Percentiles rank a stretch among this genome's conserved stretches.
These are phyloP conservation scores for Chauna torquata DNA, from an alignment of 2,113 vertebrate genomes.

Conservation along the genomic window DNA sequence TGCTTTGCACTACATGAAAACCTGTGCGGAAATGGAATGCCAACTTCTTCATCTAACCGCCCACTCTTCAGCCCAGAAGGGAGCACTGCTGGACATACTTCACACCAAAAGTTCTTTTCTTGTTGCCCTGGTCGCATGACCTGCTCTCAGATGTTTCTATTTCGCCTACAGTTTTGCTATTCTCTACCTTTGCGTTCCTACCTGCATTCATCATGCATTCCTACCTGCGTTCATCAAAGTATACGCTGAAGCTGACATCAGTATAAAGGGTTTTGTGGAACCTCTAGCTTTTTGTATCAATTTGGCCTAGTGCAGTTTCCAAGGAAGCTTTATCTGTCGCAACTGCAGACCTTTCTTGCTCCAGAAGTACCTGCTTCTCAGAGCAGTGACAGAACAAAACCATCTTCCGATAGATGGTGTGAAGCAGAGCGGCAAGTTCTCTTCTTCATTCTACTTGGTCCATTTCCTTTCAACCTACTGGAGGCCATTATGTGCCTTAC, in stretches of 20 bases:
- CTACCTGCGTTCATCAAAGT: background rate
- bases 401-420: background rate
- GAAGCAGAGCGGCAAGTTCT: background rate
- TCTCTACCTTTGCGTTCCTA: background rate
- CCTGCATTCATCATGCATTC: background rate
- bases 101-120: fast-evolving
- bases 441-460: background rate
- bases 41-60: too few species aligned
- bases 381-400: background rate
- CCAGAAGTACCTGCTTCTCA: background rate
- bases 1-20: background rate
- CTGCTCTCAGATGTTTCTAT: background rate
- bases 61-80: background rate
- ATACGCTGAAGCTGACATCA: background rate
- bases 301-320: background rate
- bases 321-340: background rate
- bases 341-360: background rate
- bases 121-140: fast-evolving
- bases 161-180: fast-evolving
- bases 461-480: background rate
- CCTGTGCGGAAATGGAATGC: background rate
- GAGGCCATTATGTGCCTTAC: background rate
- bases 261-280: background rate
- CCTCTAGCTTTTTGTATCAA: background rate
- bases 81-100: fast-evolving